Evolutionary conservation across 2,888 invertebrate species (phyloP).

Genomic region (Diplolepis rosae): DNA sequence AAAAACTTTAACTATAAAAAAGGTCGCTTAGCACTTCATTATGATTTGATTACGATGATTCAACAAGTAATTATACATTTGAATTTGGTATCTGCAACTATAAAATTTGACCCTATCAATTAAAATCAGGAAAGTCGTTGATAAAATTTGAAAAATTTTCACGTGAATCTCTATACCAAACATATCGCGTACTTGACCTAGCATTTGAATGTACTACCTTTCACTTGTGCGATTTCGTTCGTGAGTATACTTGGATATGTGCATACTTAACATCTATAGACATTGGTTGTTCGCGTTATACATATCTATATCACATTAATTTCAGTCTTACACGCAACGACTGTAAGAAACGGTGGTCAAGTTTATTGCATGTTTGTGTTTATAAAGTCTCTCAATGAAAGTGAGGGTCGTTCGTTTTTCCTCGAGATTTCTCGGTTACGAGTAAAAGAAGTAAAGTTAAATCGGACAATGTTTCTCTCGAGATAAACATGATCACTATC

Average conservation of each 20-base stretch:
- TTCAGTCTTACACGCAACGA: slow-evolving; percentile 11
- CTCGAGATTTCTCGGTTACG: neutral
- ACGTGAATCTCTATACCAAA: slow-evolving; percentile 31
- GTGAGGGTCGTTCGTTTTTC: neutral
- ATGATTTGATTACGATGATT: too few relatives aligned
- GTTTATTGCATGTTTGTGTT: slow-evolving; percentile 24
- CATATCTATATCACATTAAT: slow-evolving; percentile 21
- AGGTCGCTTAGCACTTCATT: too few relatives aligned
- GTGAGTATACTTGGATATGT: slow-evolving; percentile 16
- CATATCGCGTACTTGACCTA: slow-evolving; percentile 52
- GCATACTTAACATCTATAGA: slow-evolving; percentile 5
- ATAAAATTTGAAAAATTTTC: slow-evolving; percentile 34
- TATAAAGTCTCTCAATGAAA: slow-evolving; percentile 23
- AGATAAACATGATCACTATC: too few relatives aligned
- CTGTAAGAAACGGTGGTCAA: slow-evolving; percentile 23
- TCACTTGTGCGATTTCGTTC: slow-evolving; percentile 48
- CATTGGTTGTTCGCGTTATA: neutral
- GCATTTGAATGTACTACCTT: slow-evolving; percentile 51
- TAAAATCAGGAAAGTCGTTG: slow-evolving; percentile 34
- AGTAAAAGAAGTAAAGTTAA: too few relatives aligned
- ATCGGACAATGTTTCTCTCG: too few relatives aligned
- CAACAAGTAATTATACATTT: too few relatives aligned
- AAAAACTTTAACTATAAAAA: too few relatives aligned
- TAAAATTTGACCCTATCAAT: neutral
- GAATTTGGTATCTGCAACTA: too few relatives aligned